These are phyloP conservation scores for Steinernema carpocapsae DNA, from an alignment of 2,888 invertebrate genomes.

Conservation along the genomic window DNA sequence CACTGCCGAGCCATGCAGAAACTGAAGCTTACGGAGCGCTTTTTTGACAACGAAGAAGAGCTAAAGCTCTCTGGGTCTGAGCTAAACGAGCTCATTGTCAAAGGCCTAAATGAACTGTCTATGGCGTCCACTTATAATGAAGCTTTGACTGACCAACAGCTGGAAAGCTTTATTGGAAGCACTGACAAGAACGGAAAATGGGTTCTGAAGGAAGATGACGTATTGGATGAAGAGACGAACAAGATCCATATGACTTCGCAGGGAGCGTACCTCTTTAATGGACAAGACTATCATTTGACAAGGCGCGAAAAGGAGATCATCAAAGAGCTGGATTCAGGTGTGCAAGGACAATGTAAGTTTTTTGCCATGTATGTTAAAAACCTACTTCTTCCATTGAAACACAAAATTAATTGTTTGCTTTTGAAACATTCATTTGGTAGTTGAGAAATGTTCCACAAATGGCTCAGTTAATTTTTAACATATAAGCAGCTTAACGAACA, in stretches of 20 bases:
- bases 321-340: not conserved
- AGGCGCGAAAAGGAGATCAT: not conserved
- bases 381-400: no score
- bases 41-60: conserved; percentile 62
- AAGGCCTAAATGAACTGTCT: conserved; percentile 41
- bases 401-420: no score
- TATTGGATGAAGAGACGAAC: conserved; percentile 69
- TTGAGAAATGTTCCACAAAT: no score
- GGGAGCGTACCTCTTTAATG: not conserved
- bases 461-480: no score
- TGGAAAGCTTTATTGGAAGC: conserved; percentile 39
- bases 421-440: no score
- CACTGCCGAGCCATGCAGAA: conserved; percentile 69
- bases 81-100: conserved; percentile 38
- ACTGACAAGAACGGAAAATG: conserved; percentile 39
- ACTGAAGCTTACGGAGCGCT: conserved; percentile 69
- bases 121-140: not conserved
- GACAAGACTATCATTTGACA: not conserved
- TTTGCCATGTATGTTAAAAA: no score
- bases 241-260: not conserved
- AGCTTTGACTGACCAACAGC: conserved; percentile 25
- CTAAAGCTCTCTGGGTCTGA: conserved; percentile 33
- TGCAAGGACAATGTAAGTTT: no score
- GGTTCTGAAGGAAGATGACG: conserved; percentile 57
- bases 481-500: no score